A percentile compares a stretch with the other conserved stretches of the same genome.
These are phyloP conservation scores for Colostygia pectinataria DNA, from an alignment of 2,888 invertebrate genomes.

Conservation along the genomic window DNA sequence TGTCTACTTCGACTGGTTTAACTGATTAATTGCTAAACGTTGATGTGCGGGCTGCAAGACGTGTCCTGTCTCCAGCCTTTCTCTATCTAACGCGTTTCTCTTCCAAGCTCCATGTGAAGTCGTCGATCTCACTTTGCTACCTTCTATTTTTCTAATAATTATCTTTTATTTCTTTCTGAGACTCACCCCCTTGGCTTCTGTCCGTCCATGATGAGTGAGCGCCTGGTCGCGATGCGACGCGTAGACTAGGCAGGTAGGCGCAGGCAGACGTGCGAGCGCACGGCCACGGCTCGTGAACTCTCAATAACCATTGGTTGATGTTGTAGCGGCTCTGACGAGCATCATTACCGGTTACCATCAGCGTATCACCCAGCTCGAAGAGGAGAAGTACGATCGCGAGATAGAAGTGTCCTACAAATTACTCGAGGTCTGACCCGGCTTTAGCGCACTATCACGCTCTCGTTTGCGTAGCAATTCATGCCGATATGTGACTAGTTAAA, in stretches of 20 bases:
- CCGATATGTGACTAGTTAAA: conserved; percentile 76
- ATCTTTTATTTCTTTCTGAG: conserved; percentile 56
- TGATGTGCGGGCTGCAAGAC: conserved; percentile 52
- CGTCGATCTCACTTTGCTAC: conserved; percentile 60
- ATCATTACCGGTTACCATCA: conserved; percentile 91
- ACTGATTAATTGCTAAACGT: conserved; percentile 58
- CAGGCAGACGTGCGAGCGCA: too few species aligned
- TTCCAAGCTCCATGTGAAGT: conserved; percentile 70
- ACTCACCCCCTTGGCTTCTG: conserved; percentile 64
- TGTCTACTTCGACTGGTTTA: conserved; percentile 69
- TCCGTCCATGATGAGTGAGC: conserved; percentile 55
- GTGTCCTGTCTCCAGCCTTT: conserved; percentile 44
- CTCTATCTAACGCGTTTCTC: conserved; percentile 68
- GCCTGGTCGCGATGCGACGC: conserved; percentile 34
- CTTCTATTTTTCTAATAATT: conserved; percentile 56
- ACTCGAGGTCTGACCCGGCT: conserved; percentile 92
- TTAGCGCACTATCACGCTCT: conserved; percentile 70
- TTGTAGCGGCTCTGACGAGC: conserved; percentile 86
- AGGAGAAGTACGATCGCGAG: conserved; percentile 99
- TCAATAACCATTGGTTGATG: conserved; percentile 72
- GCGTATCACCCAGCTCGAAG: conserved; percentile 91
- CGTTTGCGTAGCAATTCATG: conserved; percentile 74
- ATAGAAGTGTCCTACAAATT: conserved; percentile 97
- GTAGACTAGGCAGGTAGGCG: conserved; percentile 31
- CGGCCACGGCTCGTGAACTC: conserved; percentile 32